These are phyloP conservation scores for Drosophila heteroneura DNA, from an alignment of 2,888 invertebrate species.

Conservation along the genomic window DNA sequence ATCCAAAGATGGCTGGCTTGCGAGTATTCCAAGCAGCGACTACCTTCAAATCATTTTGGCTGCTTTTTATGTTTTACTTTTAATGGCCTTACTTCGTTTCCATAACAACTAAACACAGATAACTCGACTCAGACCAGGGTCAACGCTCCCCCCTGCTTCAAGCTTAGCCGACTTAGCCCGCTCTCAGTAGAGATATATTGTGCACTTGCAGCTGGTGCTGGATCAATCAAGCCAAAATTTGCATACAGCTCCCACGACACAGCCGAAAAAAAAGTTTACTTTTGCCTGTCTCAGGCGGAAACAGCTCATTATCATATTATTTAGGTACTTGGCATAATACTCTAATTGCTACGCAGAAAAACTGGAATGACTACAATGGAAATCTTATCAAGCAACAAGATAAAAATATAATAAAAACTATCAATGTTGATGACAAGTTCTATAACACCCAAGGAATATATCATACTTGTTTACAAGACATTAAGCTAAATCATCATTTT, in stretches of 20 bases:
- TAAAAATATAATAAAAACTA: conserved; percentile 5
- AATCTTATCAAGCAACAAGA: conserved; percentile 45
- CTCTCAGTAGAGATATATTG: conserved; percentile 10
- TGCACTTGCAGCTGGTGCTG: conserved; percentile 29
- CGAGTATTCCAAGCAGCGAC: conserved; percentile 1
- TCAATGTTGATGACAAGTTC: conserved; percentile 7
- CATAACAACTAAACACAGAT: conserved; percentile 50
- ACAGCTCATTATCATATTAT: conserved; percentile 58
- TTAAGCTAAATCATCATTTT: background rate
- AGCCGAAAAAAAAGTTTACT: background rate
- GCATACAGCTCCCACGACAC: conserved; percentile 61
- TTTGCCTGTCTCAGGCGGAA: conserved; percentile 49
- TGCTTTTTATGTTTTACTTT: conserved; percentile 36
- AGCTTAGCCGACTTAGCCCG: conserved; percentile 6
- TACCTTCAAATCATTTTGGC: background rate
- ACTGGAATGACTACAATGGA: conserved; percentile 1
- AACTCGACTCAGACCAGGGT: conserved; percentile 46
- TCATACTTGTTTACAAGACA: background rate
- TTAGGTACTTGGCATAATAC: conserved; percentile 52
- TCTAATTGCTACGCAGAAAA: conserved; percentile 49
- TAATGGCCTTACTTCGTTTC: conserved; percentile 59
- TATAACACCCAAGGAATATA: conserved; percentile 19
- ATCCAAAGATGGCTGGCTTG: conserved; percentile 7
- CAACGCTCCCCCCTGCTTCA: conserved; percentile 45
- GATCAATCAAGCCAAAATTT: conserved; percentile 54